phyloP scores from a whole-genome alignment of 2,113 vertebrate genomes.

The Ovibos moschatus region DNA sequence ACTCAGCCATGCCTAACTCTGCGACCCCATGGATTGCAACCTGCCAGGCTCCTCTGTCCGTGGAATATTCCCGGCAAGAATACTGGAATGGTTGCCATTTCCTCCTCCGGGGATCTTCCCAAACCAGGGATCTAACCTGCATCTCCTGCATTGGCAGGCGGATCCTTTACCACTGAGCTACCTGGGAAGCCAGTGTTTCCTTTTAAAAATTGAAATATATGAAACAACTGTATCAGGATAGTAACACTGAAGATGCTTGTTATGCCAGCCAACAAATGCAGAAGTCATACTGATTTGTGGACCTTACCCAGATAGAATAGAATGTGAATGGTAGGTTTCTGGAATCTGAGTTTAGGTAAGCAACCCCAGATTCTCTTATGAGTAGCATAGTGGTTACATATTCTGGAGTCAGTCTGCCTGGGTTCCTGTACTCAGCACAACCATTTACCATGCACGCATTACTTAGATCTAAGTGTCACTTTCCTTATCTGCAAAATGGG shows the following conservation, averaged over 20 bases:
- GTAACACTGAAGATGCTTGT: neutral
- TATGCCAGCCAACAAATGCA: neutral
- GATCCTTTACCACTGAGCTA: neutral
- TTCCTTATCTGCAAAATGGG: neutral
- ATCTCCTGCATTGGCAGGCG: neutral
- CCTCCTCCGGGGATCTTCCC: neutral
- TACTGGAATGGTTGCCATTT: neutral
- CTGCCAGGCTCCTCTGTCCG: neutral
- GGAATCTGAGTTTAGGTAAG: neutral
- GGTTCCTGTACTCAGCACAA: neutral
- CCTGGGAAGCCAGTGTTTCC: neutral
- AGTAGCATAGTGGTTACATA: neutral
- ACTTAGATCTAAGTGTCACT: neutral
- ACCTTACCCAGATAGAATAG: neutral
- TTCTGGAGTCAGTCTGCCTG: neutral
- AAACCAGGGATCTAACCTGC: neutral
- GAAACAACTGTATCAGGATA: neutral
- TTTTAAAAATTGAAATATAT: neutral
- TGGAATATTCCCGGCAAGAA: neutral
- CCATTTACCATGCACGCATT: neutral
- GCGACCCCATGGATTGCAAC: neutral
- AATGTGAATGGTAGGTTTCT: neutral
- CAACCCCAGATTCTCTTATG: neutral
- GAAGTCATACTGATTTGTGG: neutral
- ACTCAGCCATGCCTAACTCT: neutral